Conservation (phyloP, 2,113 vertebrate genomes). For the Mustela nigripes region DNA sequence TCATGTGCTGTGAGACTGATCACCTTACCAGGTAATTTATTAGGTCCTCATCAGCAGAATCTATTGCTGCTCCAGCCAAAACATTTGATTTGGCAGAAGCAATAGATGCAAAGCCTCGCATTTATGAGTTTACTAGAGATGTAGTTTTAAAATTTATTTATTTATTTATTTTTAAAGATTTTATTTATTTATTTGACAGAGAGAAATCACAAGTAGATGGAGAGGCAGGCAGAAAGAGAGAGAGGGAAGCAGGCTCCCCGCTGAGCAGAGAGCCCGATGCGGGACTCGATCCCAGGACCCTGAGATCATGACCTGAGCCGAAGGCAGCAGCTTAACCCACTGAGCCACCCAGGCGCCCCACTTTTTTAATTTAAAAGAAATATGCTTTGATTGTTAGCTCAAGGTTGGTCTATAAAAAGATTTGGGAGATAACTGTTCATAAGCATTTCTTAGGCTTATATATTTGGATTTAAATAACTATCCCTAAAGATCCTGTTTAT, state of each 20-base stretch:
- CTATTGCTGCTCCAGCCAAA: slow-evolving; percentile 56
- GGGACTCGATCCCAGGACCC: no score
- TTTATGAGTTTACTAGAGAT: slow-evolving; percentile 19
- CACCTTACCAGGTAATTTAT: slow-evolving; percentile 64
- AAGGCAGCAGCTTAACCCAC: no score
- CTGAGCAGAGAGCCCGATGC: no score
- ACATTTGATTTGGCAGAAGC: slow-evolving; percentile 58
- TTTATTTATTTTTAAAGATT: no score
- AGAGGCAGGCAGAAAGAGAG: no score
- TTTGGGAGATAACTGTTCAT: neutral
- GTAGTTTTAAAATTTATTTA: no score
- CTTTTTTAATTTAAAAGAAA: neutral
- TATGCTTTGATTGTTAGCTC: neutral
- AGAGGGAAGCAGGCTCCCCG: no score
- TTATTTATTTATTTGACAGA: no score
- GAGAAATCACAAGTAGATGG: no score
- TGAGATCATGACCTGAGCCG: no score
- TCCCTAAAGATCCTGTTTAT: neutral
- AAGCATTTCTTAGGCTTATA: neutral
- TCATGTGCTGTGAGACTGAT: slow-evolving; percentile 69
- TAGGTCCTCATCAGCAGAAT: slow-evolving; percentile 43
- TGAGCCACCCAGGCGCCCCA: no score
- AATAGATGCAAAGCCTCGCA: slow-evolving; percentile 8
- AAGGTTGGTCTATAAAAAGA: neutral
- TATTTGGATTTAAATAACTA: neutral